These are phyloP conservation scores for Halictus rubicundus DNA, from an alignment of 1,140 invertebrate species.

Conservation along the genomic window DNA sequence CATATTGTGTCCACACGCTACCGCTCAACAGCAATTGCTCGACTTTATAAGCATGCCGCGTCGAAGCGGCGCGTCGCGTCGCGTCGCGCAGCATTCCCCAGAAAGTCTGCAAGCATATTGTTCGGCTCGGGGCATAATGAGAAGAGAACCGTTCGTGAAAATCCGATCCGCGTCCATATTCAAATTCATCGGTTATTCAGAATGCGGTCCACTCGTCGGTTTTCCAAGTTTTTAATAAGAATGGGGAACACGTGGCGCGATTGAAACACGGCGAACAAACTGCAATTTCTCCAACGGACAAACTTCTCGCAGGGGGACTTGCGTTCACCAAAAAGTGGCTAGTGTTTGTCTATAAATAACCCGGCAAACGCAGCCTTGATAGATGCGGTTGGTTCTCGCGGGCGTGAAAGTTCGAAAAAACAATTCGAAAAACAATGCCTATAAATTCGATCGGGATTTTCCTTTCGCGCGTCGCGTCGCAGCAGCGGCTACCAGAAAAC, in stretches of 20 bases:
- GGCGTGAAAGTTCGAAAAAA: neutral
- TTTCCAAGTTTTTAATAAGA: too few species aligned
- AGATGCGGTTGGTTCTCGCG: neutral
- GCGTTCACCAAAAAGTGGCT: neutral
- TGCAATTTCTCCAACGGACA: neutral
- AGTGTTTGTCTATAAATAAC: neutral
- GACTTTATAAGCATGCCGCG: neutral
- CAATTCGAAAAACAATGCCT: neutral
- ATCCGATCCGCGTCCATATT: too few species aligned
- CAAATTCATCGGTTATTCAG: too few species aligned
- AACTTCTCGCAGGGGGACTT: neutral
- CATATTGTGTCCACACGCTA: neutral
- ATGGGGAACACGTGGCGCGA: neutral
- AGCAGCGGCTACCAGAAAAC: constrained; percentile 29
- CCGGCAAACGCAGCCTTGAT: constrained; percentile 20
- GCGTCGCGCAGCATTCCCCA: too few species aligned
- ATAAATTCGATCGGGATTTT: constrained; percentile 30
- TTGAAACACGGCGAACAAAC: neutral
- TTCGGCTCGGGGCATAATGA: too few species aligned
- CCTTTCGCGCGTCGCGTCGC: constrained; percentile 4
- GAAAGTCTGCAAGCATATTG: too few species aligned
- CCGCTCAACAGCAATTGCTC: neutral
- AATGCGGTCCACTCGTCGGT: too few species aligned
- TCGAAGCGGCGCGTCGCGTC: neutral
- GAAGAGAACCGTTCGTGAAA: too few species aligned